Evolutionary conservation across 2,113 vertebrate genomes (phyloP), one percentile per base, ranked within the genome.

Genomic region (Benitochromis conjunctus): DNA sequence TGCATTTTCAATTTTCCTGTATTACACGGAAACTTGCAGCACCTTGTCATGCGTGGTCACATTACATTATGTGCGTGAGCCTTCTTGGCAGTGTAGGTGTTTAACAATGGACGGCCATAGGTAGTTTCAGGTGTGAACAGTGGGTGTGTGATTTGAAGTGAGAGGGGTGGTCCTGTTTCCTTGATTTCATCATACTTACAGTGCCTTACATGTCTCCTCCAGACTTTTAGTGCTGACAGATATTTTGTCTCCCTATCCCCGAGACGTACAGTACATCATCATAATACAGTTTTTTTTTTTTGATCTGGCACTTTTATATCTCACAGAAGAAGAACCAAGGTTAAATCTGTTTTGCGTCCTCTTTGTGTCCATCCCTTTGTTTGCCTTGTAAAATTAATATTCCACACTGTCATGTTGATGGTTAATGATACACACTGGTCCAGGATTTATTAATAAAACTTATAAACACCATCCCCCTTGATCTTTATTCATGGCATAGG

Each of bases 131-230:
- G 10, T 51, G 14, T 24, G 29, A 69, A 82, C 36, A 51, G 4
- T 21, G 55, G 64, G 38, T 54, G 66, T 31, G 18, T 34, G 26
- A 76, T 31, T 76, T 12, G 21, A 41, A 53, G 46, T 55, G 21
- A 38, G 54, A 4, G 29, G 51, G 43, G 69, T 18, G 41, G 46
- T 83, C 89, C 41, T 24, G 64, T 93, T 92, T 92, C 88, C 41
- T 48, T 14, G 51, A 90, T 95, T 95, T 92, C 92, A 94, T 94
- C 92, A 92, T 90, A 56, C 83, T 94, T 92, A 86, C 91, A 89
- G 79, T 85, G 87, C 66, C 74, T 88, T 66, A 74, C 84, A 58
- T 2, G 3, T 79, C 53, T 89, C 54, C 56, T 69, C 43, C 74
- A 54, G 26, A 19, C 24, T 46, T 74, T 62, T 24, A 9, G 18